Percentiles rank a stretch among this genome's conserved stretches.
These are phyloP conservation scores for Gastrophryne carolinensis DNA, from an alignment of 2,797 vertebrate genomes.

Conservation along the genomic window DNA sequence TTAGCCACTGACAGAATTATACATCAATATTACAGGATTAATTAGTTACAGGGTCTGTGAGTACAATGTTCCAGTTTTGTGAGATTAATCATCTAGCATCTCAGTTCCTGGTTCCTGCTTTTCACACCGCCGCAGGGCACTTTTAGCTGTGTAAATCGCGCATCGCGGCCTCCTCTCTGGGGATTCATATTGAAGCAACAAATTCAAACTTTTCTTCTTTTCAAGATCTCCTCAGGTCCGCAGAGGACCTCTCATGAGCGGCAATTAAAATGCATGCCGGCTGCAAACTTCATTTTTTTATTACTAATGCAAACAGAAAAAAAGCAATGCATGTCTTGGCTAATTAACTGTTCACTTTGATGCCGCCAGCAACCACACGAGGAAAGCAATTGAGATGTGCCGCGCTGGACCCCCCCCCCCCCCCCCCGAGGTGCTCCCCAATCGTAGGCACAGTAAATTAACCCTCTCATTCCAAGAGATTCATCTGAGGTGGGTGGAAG, in stretches of 20 bases:
- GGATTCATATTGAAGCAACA: neutral
- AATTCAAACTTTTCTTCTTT: conserved; percentile 37
- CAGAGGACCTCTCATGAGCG: conserved; percentile 21
- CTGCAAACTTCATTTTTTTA: conserved; percentile 20
- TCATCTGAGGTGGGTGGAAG: too few species aligned
- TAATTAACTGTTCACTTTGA: conserved; percentile 45
- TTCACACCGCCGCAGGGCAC: neutral
- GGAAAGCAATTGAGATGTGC: neutral
- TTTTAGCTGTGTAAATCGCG: conserved; percentile 6
- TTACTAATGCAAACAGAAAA: conserved; percentile 44
- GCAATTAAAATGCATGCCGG: conserved; percentile 37
- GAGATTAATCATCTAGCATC: too few species aligned
- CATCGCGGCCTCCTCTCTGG: neutral
- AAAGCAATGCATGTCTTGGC: conserved; percentile 14
- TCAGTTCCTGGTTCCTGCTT: too few species aligned
- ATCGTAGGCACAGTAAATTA: neutral
- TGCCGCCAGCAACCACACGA: conserved; percentile 23
- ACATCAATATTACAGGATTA: too few species aligned
- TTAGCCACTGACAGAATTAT: too few species aligned
- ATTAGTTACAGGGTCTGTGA: too few species aligned
- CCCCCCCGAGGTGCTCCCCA: neutral
- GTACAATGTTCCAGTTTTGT: too few species aligned
- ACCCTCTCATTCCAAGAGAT: neutral
- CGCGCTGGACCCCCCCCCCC: neutral
- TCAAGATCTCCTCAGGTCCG: conserved; percentile 21